Conservation (phyloP, 2,113 vertebrate genomes). For the Athene noctua region DNA sequence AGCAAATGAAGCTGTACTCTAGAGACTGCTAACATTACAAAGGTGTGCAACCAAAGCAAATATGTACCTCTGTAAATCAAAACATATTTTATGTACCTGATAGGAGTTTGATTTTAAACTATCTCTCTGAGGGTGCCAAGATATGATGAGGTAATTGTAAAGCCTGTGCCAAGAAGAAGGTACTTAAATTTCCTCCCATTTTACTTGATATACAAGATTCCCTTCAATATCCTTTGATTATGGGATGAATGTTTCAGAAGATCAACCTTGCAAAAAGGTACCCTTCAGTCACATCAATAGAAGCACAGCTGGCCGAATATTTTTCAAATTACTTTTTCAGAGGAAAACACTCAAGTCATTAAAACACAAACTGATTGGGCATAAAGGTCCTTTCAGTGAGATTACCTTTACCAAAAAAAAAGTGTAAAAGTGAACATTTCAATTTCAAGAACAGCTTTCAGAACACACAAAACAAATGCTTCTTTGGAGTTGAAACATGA, state of each 20-base stretch:
- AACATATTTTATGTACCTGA: not conserved
- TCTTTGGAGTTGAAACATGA: not conserved
- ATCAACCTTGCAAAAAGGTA: slow-evolving; percentile 7
- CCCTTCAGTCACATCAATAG: not conserved
- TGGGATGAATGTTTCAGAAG: not conserved
- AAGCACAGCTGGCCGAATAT: not conserved
- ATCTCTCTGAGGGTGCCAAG: not conserved
- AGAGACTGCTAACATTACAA: not conserved
- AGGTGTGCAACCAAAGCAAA: not conserved
- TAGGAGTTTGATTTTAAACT: not conserved
- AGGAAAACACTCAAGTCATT: not conserved
- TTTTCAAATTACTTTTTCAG: slow-evolving; percentile 19
- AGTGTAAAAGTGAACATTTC: not conserved
- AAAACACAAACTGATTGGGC: not conserved
- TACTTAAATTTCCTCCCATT: not conserved
- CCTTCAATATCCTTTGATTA: not conserved
- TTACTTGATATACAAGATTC: not conserved
- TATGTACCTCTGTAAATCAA: not conserved
- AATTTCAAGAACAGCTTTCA: not conserved
- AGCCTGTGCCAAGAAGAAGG: not conserved
- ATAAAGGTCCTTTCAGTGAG: not conserved
- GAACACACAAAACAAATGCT: not conserved
- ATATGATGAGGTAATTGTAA: not conserved
- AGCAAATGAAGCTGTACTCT: not conserved
- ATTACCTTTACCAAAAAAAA: not conserved